Percentiles rank a stretch among this genome's conserved stretches.
These are phyloP conservation scores for Troides aeacus DNA, from an alignment of 2,888 invertebrate genomes.

Conservation along the genomic window DNA sequence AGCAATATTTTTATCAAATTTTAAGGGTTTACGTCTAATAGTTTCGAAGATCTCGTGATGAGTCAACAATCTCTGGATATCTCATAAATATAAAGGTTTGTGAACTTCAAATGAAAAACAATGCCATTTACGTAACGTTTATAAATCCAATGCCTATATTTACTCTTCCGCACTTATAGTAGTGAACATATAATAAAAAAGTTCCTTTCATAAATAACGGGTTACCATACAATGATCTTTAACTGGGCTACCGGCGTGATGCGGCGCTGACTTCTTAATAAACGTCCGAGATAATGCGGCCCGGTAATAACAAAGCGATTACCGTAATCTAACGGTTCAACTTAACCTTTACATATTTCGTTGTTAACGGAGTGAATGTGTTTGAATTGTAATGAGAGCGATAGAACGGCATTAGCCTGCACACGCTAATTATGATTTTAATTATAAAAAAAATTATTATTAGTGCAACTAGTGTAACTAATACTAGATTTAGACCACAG, in stretches of 20 bases:
- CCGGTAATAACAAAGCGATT: conserved; percentile 38
- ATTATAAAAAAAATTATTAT: background rate
- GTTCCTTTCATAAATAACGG: conserved; percentile 12
- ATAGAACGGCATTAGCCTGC: background rate
- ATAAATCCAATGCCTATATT: background rate
- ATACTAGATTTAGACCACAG: too few species aligned
- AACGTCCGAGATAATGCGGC: conserved; percentile 29
- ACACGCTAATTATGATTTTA: conserved; percentile 2
- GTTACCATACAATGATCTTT: conserved; percentile 13
- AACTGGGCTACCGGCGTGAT: conserved; percentile 25
- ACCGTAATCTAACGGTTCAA: conserved; percentile 59
- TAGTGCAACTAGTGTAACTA: background rate
- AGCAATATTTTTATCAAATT: too few species aligned
- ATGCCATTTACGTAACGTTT: background rate
- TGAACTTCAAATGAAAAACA: too few species aligned
- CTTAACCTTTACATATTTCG: conserved; percentile 54
- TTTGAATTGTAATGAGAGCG: conserved; percentile 29
- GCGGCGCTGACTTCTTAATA: conserved; percentile 24
- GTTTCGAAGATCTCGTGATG: too few species aligned
- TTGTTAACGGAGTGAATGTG: conserved; percentile 41
- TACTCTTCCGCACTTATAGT: background rate
- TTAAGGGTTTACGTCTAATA: too few species aligned
- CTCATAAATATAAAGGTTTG: too few species aligned
- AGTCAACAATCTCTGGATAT: too few species aligned
- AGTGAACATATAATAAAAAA: background rate